Conservation (phyloP, 2,888 invertebrate species). For the Gibbula magus region DNA sequence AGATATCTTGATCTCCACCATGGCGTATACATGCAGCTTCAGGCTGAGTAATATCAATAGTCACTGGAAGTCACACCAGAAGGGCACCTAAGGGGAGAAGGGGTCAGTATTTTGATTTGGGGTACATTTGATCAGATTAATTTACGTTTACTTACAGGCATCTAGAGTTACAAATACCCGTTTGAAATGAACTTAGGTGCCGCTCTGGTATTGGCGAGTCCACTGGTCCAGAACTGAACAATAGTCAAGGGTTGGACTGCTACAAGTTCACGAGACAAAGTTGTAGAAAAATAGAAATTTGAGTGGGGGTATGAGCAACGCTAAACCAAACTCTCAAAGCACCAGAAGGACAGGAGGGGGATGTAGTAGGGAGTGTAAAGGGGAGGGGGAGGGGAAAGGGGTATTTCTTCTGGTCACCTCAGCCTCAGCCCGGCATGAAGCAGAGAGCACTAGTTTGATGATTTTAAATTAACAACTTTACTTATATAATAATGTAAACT, state of each 20-base stretch:
- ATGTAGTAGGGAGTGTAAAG: background rate
- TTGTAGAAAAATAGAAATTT: conserved; percentile 8
- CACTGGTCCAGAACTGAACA: background rate
- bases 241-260: background rate
- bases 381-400: background rate
- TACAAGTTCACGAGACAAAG: conserved; percentile 5
- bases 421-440: conserved; percentile 17
- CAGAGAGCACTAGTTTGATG: conserved; percentile 19
- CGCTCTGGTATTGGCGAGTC: background rate
- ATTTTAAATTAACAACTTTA: background rate
- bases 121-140: too few relatives aligned
- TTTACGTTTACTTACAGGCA: too few relatives aligned
- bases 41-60: too few relatives aligned
- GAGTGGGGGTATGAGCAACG: background rate
- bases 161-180: too few relatives aligned
- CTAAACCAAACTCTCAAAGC: background rate
- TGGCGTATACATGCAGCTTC: too few relatives aligned
- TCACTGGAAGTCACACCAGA: background rate
- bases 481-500: too few relatives aligned
- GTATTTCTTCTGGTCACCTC: background rate
- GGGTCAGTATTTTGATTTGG: conserved; percentile 7
- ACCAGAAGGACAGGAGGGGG: background rate
- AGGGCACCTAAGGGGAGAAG: background rate
- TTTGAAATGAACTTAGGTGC: background rate
- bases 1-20: too few relatives aligned